A percentile compares a stretch with the other conserved stretches of the same genome.
phyloP scores from a whole-genome alignment of 2,113 vertebrate species.

The Gobiocypris rarus region DNA sequence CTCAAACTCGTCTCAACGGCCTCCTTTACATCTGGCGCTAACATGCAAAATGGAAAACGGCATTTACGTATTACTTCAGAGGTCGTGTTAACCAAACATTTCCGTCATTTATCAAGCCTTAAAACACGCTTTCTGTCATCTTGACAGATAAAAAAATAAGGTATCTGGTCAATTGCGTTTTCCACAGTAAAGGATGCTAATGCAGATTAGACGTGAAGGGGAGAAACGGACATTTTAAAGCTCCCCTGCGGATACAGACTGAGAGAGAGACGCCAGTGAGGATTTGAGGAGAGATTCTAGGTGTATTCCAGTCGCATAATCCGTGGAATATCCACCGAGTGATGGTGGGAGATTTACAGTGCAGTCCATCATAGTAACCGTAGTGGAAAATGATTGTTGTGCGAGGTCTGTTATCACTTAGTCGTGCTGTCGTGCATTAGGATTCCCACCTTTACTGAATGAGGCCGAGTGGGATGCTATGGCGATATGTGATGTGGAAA shows the following conservation, averaged over 20 bases:
- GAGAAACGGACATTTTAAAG: not conserved
- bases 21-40: constrained; percentile 2
- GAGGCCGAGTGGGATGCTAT: not conserved
- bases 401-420: not conserved
- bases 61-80: not conserved
- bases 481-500: not conserved
- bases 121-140: not conserved
- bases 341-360: not conserved
- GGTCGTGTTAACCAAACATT: constrained; percentile 2
- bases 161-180: not conserved
- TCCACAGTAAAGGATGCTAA: constrained; percentile 3
- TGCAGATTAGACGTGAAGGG: not conserved
- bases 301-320: not conserved
- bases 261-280: not conserved
- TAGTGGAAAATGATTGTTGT: not conserved
- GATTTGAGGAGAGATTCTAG: not conserved
- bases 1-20: not conserved
- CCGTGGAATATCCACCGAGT: not conserved
- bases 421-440: not conserved
- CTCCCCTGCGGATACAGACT: not conserved
- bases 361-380: not conserved
- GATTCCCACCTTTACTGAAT: not conserved
- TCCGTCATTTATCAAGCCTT: constrained; percentile 14
- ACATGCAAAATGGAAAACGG: constrained; percentile 20
- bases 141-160: constrained; percentile 5